Evolutionary conservation across 2,888 invertebrate genomes (phyloP).

Genomic region (Andricus curvator): DNA sequence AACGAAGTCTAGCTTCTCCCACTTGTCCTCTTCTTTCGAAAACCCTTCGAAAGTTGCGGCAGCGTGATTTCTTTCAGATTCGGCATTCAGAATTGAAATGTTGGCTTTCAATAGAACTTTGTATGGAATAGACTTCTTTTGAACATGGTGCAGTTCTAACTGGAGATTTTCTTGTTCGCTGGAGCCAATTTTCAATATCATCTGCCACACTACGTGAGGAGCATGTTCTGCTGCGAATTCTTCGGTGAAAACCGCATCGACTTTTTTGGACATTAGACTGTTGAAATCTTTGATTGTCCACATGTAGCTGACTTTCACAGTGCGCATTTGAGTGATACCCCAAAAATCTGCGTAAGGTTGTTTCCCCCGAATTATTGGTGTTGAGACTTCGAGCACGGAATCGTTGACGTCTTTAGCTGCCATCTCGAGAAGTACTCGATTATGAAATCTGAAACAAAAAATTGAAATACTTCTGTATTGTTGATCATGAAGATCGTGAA

Average conservation of each 20-base stretch:
- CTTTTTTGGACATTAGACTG: background rate
- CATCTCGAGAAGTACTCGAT: background rate
- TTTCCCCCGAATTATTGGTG: background rate
- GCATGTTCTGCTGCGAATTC: background rate
- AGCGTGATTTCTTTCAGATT: background rate
- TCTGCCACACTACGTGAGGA: background rate
- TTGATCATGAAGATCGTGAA: background rate
- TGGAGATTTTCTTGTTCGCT: background rate
- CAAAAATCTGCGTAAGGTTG: background rate
- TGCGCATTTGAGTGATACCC: background rate
- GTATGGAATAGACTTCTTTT: background rate
- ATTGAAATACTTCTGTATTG: background rate
- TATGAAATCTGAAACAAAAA: background rate
- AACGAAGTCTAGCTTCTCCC: background rate
- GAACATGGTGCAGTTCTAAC: background rate
- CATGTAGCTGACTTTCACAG: background rate
- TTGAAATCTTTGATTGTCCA: conserved; percentile 27
- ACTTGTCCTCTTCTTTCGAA: background rate
- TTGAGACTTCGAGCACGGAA: background rate
- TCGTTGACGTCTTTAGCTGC: background rate
- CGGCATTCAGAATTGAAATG: background rate
- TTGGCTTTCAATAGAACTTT: background rate
- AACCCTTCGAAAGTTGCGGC: background rate
- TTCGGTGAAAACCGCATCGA: background rate
- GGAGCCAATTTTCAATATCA: background rate